Base-by-base conservation (phyloP, 2,797 vertebrate genomes). In the Glyptemys insculpta region DNA sequence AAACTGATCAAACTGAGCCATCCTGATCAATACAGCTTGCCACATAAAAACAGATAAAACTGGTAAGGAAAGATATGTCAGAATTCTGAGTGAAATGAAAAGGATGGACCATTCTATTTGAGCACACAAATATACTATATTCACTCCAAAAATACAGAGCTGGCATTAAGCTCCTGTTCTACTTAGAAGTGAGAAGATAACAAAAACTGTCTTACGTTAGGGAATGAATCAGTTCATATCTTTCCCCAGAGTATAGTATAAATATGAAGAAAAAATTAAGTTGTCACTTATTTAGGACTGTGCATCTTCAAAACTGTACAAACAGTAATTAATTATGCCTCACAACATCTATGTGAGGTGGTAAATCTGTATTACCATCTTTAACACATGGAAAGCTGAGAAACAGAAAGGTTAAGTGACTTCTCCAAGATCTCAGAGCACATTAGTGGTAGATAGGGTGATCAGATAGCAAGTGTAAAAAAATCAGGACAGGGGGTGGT, bases 111-210 rank as follows among this genome's bases (percentile, higher is more conserved):
- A 87, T 87, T 94, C 12, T 31, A 27, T 95, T 68, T 81, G 84
- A 91, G 86, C 41, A 79, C 74, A 96, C 31, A 41, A 96, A 65
- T 81, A 87, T 79, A 93, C 89, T 91, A 96, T 92, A 94, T 92
- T 95, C 94, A 86, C 82, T 9, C 79, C 79, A 76, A n/a, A 94
- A 92, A 96, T 96, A 94, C 93, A 91, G 18, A 80, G 68, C 76
- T 96, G 94, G 96, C 95, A 97, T 76, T 2, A 1, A 92, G 94
- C 93, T 94, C 89, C 81, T 84, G 91, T 84, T 96, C 92, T 89
- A 89, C 89, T 97, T 90, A 92, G 91, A 97, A 97, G 96, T 96
- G 95, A 92, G 94, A 97, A 97, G 87, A 93, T 92, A 87, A 87
- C 92, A 97, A 94, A 89, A 57, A 34, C 81, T 94, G 90, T 95